A percentile compares a stretch with the other conserved stretches of the same genome.
These are phyloP conservation scores for Cotesia typhae DNA, from an alignment of 1,140 invertebrate genomes.

Conservation along the genomic window DNA sequence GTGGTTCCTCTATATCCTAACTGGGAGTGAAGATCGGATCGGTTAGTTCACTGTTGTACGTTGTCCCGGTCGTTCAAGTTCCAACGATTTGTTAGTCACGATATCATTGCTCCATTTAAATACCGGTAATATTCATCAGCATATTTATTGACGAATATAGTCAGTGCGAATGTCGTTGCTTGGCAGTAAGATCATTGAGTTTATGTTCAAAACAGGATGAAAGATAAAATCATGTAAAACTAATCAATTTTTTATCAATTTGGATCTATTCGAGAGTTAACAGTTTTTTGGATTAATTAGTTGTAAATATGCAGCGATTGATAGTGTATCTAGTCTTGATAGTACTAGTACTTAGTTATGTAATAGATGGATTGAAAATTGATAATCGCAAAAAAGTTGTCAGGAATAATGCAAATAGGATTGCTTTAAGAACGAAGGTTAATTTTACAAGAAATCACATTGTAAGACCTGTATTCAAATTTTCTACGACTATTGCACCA, in stretches of 20 bases:
- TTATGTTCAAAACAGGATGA: background rate
- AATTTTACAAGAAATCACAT: background rate
- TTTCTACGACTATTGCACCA: background rate
- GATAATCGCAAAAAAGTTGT: slow-evolving; percentile 2
- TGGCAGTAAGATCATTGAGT: background rate
- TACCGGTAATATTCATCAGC: too few relatives aligned
- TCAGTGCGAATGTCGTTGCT: background rate
- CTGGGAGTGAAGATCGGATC: slow-evolving; percentile 55
- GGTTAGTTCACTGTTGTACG: slow-evolving; percentile 60
- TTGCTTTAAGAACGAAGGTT: background rate
- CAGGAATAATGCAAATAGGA: background rate
- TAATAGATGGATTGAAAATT: slow-evolving; percentile 37
- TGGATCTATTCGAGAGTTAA: too few relatives aligned
- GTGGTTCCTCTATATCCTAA: slow-evolving; percentile 17
- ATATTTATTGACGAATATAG: too few relatives aligned
- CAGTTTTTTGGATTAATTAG: background rate
- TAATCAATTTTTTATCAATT: too few relatives aligned
- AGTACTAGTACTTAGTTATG: slow-evolving; percentile 44
- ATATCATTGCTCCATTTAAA: slow-evolving; percentile 12
- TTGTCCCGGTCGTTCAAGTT: slow-evolving; percentile 50
- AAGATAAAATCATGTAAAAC: background rate
- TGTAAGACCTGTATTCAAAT: background rate
- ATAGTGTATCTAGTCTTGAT: slow-evolving; percentile 54
- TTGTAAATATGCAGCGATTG: slow-evolving; percentile 44
- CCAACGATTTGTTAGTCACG: background rate